Percentiles rank a stretch among this genome's conserved stretches.
Conservation (phyloP, 2,797 vertebrate species). For the Sciurus vulgaris region DNA sequence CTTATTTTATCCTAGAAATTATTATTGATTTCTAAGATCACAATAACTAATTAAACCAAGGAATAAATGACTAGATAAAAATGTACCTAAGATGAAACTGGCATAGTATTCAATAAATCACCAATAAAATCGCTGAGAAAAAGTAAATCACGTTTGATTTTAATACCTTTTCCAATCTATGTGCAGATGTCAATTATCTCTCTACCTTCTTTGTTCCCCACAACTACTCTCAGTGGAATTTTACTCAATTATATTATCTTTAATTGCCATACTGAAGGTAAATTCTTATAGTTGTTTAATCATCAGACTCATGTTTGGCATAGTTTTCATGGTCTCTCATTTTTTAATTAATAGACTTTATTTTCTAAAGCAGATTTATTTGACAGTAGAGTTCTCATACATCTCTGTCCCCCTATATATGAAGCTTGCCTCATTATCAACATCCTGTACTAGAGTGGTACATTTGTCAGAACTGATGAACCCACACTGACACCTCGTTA, state of each 20-base stretch:
- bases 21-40: not conserved
- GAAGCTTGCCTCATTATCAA: not conserved
- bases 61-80: not conserved
- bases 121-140: not conserved
- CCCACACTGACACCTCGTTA: not conserved
- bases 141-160: not conserved
- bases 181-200: not conserved
- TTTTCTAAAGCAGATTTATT: not conserved
- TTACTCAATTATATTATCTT: not conserved
- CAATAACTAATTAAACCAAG: not conserved
- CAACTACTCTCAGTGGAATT: not conserved
- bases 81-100: not conserved
- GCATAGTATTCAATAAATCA: not conserved
- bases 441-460: not conserved
- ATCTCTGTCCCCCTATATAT: not conserved
- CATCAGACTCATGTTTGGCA: not conserved
- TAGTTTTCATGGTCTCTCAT: not conserved
- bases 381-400: not conserved
- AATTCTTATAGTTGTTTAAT: constrained; percentile 45
- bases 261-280: not conserved
- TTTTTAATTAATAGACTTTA: not conserved
- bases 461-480: not conserved
- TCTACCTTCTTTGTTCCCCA: not conserved
- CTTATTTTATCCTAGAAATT: not conserved
- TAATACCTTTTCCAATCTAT: not conserved